These are phyloP conservation scores for Cardiocondyla obscurior DNA, from an alignment of 1,140 invertebrate species.

Conservation along the genomic window DNA sequence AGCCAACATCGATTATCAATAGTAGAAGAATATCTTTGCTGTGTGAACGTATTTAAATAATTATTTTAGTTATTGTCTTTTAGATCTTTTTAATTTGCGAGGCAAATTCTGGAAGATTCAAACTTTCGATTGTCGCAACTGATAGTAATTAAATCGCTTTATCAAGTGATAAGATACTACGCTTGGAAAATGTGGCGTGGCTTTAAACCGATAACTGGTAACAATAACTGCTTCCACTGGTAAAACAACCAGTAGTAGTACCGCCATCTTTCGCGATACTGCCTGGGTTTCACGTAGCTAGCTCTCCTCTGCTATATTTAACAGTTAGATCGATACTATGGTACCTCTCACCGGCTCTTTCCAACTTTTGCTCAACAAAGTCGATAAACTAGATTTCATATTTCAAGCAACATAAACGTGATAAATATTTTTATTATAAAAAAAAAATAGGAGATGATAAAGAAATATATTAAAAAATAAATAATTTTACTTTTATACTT, in stretches of 20 bases:
- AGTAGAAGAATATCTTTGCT: neutral
- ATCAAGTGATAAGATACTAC: neutral
- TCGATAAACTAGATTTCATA: constrained; percentile 40
- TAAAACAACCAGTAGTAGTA: constrained; percentile 18
- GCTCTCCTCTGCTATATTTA: constrained; percentile 1
- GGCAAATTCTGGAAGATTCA: too few relatives aligned
- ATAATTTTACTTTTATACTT: too few relatives aligned
- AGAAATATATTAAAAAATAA: neutral
- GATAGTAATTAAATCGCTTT: neutral
- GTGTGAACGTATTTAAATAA: neutral
- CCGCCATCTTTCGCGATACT: constrained; percentile 26
- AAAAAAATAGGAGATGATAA: too few relatives aligned
- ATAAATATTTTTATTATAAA: too few relatives aligned
- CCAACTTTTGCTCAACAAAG: neutral
- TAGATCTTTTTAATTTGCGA: too few relatives aligned
- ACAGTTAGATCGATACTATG: constrained; percentile 16
- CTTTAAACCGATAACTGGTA: constrained; percentile 5
- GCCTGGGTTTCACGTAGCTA: constrained; percentile 19
- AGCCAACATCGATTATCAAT: neutral
- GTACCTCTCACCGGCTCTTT: neutral
- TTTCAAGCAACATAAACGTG: neutral
- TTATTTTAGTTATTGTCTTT: neutral
- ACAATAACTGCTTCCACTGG: constrained; percentile 16
- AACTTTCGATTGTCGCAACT: neutral
- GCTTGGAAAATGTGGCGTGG: neutral